Evolutionary conservation across 2,113 vertebrate species (phyloP).

Genomic region (Glaucomys volans): DNA sequence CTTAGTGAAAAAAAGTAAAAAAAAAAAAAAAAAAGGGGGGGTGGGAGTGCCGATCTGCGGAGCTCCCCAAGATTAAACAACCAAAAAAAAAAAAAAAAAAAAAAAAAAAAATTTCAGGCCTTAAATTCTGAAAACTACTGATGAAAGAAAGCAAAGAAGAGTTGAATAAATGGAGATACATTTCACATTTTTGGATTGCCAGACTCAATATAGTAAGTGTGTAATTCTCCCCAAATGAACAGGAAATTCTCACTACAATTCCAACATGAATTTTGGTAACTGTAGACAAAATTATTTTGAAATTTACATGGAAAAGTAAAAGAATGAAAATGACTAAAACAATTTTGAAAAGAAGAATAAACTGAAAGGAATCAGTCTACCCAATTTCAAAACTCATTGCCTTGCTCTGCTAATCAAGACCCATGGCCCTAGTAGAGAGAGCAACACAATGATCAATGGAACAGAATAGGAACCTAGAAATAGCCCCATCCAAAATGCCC

Average conservation of each 20-base stretch:
- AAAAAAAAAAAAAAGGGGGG: too few species aligned
- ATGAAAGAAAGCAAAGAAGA: slow-evolving; percentile 10
- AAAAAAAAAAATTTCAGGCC: background rate
- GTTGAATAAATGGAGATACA: background rate
- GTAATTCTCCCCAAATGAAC: background rate
- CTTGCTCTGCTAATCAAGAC: background rate
- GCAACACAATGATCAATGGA: background rate
- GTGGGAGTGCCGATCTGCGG: too few species aligned
- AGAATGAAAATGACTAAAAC: background rate
- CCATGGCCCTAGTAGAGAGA: background rate
- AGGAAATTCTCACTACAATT: background rate
- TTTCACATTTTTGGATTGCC: background rate
- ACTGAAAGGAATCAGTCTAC: background rate
- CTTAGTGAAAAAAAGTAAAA: too few species aligned
- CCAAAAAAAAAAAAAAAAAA: too few species aligned
- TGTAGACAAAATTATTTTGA: background rate
- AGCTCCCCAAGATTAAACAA: too few species aligned
- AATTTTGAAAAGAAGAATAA: background rate
- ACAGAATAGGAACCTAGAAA: background rate
- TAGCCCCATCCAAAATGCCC: background rate
- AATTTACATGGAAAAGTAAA: background rate
- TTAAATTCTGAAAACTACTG: background rate
- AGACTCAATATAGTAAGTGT: background rate
- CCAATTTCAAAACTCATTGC: background rate
- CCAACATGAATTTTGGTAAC: background rate